phyloP scores from a whole-genome alignment of 2,888 invertebrate genomes.

The Drosophila kanekoi region DNA sequence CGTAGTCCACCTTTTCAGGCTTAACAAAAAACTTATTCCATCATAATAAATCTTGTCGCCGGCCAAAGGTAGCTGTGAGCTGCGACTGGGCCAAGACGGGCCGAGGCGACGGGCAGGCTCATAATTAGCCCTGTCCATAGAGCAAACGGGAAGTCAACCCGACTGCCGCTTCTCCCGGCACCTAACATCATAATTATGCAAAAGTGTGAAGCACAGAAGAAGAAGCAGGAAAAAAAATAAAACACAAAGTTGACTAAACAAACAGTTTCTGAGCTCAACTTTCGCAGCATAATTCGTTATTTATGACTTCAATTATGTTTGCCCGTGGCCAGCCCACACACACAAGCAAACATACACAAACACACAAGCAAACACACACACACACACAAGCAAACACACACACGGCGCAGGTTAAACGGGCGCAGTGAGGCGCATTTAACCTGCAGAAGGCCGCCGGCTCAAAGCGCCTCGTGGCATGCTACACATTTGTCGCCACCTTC shows the following conservation, averaged over 20 bases:
- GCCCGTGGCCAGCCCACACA: slow-evolving; percentile 60
- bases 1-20: neutral
- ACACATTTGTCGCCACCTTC: slow-evolving; percentile 68
- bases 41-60: slow-evolving; percentile 76
- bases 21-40: slow-evolving; percentile 70
- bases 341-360: slow-evolving; percentile 25
- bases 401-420: slow-evolving; percentile 64
- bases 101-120: slow-evolving; percentile 35
- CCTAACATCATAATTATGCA: slow-evolving; percentile 73
- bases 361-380: slow-evolving; percentile 13
- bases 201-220: slow-evolving; percentile 64
- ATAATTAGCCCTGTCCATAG: slow-evolving; percentile 72
- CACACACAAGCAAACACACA: slow-evolving; percentile 15
- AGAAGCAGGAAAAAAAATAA: slow-evolving; percentile 2
- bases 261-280: slow-evolving; percentile 65
- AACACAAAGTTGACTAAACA: slow-evolving; percentile 63
- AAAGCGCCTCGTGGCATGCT: slow-evolving; percentile 51
- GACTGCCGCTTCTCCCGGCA: slow-evolving; percentile 9
- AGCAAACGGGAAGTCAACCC: slow-evolving; percentile 44
- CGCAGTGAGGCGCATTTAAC: slow-evolving; percentile 69
- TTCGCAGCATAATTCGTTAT: slow-evolving; percentile 80
- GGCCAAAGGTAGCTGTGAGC: slow-evolving; percentile 30
- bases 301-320: slow-evolving; percentile 82
- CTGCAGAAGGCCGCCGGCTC: slow-evolving; percentile 41
- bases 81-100: slow-evolving; percentile 21